Conservation (phyloP, 1,140 invertebrate species). For the Pseudomyrmex dendroicus region DNA sequence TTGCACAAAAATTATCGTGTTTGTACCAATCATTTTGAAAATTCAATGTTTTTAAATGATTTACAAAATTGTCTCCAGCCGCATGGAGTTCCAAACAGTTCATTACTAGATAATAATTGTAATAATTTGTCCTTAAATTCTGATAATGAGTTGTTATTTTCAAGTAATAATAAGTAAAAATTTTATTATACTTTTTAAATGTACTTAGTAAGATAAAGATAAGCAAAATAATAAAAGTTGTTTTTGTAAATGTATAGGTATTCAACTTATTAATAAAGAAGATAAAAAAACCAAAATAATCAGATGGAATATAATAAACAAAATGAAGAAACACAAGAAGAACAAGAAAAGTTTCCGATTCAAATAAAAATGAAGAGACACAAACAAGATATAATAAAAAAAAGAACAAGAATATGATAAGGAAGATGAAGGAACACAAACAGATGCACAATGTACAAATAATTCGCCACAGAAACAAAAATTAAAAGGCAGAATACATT, state of each 20-base stretch:
- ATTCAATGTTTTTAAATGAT: conserved; percentile 3
- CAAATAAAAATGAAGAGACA: background rate
- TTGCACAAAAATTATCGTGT: background rate
- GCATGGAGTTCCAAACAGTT: background rate
- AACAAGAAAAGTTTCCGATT: background rate
- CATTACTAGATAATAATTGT: background rate
- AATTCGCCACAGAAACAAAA: conserved; percentile 5
- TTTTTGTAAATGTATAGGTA: background rate
- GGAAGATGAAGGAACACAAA: background rate
- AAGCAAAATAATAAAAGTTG: background rate
- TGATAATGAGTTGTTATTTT: background rate
- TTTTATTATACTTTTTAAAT: background rate
- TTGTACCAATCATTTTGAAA: conserved; percentile 10
- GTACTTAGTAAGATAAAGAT: background rate
- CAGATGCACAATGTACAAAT: background rate
- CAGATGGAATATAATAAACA: too few species aligned
- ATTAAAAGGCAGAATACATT: background rate
- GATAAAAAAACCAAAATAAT: too few species aligned
- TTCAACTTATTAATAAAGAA: background rate
- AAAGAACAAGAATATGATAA: background rate
- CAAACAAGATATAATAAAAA: too few species aligned
- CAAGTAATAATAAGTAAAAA: background rate
- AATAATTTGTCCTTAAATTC: background rate
- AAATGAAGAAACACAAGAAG: background rate
- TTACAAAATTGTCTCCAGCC: conserved; percentile 1